These are phyloP conservation scores for Apamea epomidion DNA, from an alignment of 2,888 invertebrate species.

Conservation along the genomic window DNA sequence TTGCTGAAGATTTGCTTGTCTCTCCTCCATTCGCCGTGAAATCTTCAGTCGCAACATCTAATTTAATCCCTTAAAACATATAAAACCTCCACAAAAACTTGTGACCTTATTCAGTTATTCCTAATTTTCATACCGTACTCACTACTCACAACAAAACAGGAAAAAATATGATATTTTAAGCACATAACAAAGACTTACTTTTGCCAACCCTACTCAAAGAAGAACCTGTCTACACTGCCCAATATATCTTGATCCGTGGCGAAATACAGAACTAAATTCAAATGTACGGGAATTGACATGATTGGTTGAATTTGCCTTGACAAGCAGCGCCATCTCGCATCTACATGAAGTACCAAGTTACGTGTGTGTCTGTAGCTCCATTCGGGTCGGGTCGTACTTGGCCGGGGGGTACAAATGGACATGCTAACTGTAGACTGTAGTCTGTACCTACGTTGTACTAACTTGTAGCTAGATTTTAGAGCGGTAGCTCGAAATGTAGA, in stretches of 20 bases:
- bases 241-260: slow-evolving; percentile 14
- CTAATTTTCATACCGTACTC: slow-evolving; percentile 38
- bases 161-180: slow-evolving; percentile 40
- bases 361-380: not conserved
- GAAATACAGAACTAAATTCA: slow-evolving; percentile 4
- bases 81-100: slow-evolving; percentile 38
- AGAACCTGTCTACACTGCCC: slow-evolving; percentile 7
- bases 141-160: slow-evolving; percentile 21
- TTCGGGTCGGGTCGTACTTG: not conserved
- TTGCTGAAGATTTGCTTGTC: not conserved
- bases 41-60: not conserved
- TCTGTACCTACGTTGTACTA: not conserved
- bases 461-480: slow-evolving; percentile 2
- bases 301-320: not conserved
- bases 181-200: slow-evolving; percentile 10
- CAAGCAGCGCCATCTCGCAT: not conserved
- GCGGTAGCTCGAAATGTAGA: not conserved
- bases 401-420: slow-evolving; percentile 12
- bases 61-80: slow-evolving; percentile 8
- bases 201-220: slow-evolving; percentile 47
- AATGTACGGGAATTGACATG: not conserved
- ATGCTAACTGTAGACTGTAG: not conserved
- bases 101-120: slow-evolving; percentile 2
- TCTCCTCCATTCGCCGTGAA: not conserved
- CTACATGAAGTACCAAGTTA: slow-evolving; percentile 11